A percentile compares a stretch with the other conserved stretches of the same genome.
phyloP scores from a whole-genome alignment of 2,113 vertebrate genomes.

The Pantherophis guttatus region DNA sequence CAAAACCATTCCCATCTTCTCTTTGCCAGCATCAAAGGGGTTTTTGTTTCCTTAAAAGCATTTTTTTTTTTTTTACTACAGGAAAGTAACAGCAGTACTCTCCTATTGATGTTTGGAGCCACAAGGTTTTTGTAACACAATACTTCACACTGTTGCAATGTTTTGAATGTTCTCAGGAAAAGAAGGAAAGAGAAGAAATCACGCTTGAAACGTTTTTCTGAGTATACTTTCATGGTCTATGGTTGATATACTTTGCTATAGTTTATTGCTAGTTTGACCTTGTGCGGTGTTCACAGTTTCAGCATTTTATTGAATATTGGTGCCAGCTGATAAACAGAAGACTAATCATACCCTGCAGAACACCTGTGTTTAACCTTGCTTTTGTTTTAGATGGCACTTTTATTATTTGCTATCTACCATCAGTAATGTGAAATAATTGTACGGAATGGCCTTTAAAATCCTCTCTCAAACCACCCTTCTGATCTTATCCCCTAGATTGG shows the following conservation, averaged over 20 bases:
- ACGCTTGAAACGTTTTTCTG: background rate
- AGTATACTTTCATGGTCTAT: background rate
- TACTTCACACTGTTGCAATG: background rate
- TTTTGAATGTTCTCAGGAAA: background rate
- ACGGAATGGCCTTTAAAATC: background rate
- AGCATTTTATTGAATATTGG: slow-evolving; percentile 10
- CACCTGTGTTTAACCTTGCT: slow-evolving; percentile 22
- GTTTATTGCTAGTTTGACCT: slow-evolving; percentile 7
- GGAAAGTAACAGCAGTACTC: background rate
- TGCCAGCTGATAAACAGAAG: slow-evolving; percentile 20
- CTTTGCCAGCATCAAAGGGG: no score
- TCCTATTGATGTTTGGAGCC: background rate
- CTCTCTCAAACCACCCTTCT: background rate
- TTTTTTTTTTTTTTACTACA: background rate
- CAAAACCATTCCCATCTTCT: background rate
- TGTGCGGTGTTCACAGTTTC: background rate
- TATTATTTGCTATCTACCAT: slow-evolving; percentile 23
- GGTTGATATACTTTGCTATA: background rate
- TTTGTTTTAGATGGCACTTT: slow-evolving; percentile 16
- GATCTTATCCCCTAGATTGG: background rate
- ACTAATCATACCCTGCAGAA: slow-evolving; percentile 6
- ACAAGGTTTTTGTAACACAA: background rate
- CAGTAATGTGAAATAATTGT: slow-evolving; percentile 18
- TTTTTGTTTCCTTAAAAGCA: background rate
- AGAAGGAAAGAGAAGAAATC: background rate